Evolutionary conservation across 2,797 vertebrate species (phyloP), one percentile per base, ranked within the genome.

Genomic region (Prionace glauca): DNA sequence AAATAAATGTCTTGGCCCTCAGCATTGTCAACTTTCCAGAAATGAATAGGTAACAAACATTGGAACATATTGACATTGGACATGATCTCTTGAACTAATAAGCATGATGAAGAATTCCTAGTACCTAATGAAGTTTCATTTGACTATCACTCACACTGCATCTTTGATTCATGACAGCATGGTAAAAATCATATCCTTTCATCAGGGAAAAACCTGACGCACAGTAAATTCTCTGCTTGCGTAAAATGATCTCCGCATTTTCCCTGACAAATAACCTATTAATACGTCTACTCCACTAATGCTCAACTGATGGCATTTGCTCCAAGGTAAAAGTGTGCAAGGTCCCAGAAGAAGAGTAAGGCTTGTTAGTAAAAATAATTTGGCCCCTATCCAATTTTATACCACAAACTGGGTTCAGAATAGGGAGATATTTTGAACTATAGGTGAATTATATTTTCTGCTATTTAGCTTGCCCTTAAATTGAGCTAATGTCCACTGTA

Each of bases 231-330:
- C 36, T 9, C 62, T 62, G 26, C 50, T 69, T 36, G n/a, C 67
- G 62, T 92, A 67, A 92, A 92, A 92, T 92, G 90, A 92, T 67
- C 90, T 92, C 4, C 45, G 36, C 90, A 24, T 65, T 60, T 92
- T 67, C 62, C n/a, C 62, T 67, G 22, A 20, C 41, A 18, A 41
- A 69, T 92, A 92, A 69, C 62, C 1, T 67, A 24, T 84, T 45
- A 84, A 36, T 16, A 7, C 14, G n/a, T 41, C 65, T n/a, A 69
- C n/a, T 2, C 22, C 32, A n/a, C 87, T 67, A 92, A 67, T 41
- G 62, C 18, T 36, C 67, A 62, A 36, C 67, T 92, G 90, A 67
- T 92, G 62, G 1, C 20, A 67, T 18, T 36, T 7, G 29, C 50
- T 90, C 22, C 60, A 92, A 92, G 90, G 18, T 14, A 36, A 62